phyloP scores from a whole-genome alignment of 2,797 vertebrate genomes.

The Gephyroberyx darwinii region DNA sequence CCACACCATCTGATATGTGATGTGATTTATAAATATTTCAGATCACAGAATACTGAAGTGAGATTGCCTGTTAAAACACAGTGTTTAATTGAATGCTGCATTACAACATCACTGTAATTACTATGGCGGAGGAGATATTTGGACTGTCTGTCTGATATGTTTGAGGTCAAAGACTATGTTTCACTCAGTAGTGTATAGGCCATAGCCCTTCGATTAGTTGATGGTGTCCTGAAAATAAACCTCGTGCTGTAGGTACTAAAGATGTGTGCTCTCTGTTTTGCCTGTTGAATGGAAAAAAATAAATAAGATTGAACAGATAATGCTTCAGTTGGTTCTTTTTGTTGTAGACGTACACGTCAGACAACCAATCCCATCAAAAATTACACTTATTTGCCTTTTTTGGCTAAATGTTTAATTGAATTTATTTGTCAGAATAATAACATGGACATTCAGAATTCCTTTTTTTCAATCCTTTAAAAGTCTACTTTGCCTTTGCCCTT shows the following conservation, averaged over 20 bases:
- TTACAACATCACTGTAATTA: not conserved
- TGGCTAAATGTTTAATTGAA: not conserved
- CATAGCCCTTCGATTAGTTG: not conserved
- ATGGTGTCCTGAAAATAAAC: not conserved
- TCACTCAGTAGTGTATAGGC: no score
- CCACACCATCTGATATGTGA: slow-evolving; percentile 21
- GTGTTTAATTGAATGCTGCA: not conserved
- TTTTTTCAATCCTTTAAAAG: not conserved
- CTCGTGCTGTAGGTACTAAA: not conserved
- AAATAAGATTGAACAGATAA: not conserved
- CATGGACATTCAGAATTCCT: not conserved
- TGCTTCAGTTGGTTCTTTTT: not conserved
- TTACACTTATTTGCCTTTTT: not conserved
- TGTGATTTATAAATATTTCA: not conserved
- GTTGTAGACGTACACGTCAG: not conserved
- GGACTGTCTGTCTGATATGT: no score
- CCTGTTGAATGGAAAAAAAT: slow-evolving; percentile 26
- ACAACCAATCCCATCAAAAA: not conserved
- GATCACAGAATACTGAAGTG: not conserved
- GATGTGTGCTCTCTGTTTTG: slow-evolving; percentile 1
- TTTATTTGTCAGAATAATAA: not conserved
- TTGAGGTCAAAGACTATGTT: no score
- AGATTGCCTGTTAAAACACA: not conserved
- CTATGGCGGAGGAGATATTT: not conserved
- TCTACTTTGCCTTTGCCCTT: not conserved